Evolutionary conservation across 2,888 invertebrate genomes (phyloP).

Genomic region (Pteria penguin): DNA sequence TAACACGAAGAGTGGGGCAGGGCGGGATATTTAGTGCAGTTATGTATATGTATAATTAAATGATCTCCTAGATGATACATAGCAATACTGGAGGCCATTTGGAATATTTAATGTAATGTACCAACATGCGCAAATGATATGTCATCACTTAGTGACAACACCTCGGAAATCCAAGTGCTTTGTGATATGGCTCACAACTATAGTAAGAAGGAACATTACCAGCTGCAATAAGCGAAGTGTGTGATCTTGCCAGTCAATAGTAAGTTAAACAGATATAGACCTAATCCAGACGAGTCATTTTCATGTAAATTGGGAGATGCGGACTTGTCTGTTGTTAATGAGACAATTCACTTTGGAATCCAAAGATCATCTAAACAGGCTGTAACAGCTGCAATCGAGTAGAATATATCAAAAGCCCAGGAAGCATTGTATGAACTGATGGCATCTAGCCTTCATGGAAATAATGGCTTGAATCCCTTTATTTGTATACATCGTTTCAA

Average conservation of each 20-base stretch:
- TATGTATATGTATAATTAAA: conserved; percentile 26
- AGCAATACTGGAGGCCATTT: neutral
- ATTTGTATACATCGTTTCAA: neutral
- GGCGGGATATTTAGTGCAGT: conserved; percentile 9
- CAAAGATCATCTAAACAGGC: neutral
- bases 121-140: conserved; percentile 24
- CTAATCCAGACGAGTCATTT: neutral
- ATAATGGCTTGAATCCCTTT: neutral
- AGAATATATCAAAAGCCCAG: neutral
- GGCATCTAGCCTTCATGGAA: neutral
- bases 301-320: neutral
- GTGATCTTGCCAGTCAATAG: neutral
- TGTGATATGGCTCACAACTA: conserved; percentile 3
- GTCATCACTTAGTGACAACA: neutral
- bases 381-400: neutral
- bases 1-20: conserved; percentile 16
- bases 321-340: neutral
- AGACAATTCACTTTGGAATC: neutral
- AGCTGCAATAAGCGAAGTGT: conserved; percentile 7
- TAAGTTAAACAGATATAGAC: neutral
- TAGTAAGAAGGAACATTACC: neutral
- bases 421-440: neutral
- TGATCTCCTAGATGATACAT: conserved; percentile 20
- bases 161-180: neutral
- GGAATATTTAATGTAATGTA: too few relatives aligned